Conservation (phyloP, 2,888 invertebrate species). For the Oxystoma pomonae region DNA sequence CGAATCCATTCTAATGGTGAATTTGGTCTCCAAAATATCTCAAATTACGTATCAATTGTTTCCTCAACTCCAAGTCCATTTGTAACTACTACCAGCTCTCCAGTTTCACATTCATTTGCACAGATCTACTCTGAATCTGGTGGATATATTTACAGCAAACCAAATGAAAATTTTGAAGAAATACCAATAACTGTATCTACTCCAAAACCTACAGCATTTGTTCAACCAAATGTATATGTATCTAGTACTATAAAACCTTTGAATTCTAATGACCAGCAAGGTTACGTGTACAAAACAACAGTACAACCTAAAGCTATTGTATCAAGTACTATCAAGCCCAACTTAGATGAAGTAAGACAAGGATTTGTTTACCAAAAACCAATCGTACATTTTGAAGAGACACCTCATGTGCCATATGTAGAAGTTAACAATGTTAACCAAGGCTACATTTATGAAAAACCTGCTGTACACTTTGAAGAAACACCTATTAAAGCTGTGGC, state of each 20-base stretch:
- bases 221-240: conserved; percentile 16
- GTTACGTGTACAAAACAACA: conserved; percentile 2
- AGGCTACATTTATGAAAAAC: conserved; percentile 24
- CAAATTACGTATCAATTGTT: conserved; percentile 28
- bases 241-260: conserved; percentile 45
- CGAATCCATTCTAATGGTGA: conserved; percentile 29
- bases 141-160: conserved; percentile 44
- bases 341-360: neutral
- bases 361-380: conserved; percentile 29
- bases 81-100: conserved; percentile 27
- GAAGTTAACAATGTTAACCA: neutral
- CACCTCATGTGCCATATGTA: neutral
- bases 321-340: neutral
- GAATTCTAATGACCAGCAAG: conserved; percentile 34
- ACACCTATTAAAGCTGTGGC: neutral
- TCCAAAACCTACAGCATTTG: conserved; percentile 16
- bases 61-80: conserved; percentile 30
- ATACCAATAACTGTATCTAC: conserved; percentile 23
- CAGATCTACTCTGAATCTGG: conserved; percentile 24
- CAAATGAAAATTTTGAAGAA: conserved; percentile 16
- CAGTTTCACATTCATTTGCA: neutral
- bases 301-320: too few relatives aligned
- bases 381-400: conserved; percentile 8
- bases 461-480: conserved; percentile 23
- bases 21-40: conserved; percentile 24